These are phyloP conservation scores for Macrotrachela quadricornifera DNA, from an alignment of 1,140 invertebrate genomes.

Conservation along the genomic window DNA sequence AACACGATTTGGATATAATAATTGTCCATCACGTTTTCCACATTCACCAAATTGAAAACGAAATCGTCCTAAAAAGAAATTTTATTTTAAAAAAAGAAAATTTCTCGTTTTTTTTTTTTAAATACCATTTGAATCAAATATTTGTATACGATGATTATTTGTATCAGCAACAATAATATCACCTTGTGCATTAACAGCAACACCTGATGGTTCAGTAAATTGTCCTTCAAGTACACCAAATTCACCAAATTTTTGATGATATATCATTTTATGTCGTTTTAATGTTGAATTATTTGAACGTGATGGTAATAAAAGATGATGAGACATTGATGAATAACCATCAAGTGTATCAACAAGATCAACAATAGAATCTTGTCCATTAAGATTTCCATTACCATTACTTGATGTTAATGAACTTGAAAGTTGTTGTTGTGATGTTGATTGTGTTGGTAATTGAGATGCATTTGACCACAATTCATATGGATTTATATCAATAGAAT, in stretches of 20 bases:
- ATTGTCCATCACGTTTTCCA: conserved; percentile 67
- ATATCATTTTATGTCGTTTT: conserved; percentile 98
- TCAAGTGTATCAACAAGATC: too few species aligned
- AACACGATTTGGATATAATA: conserved; percentile 90
- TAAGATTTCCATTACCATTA: too few species aligned
- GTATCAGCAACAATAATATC: conserved; percentile 99
- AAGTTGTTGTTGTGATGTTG: too few species aligned
- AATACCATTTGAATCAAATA: conserved; percentile 71
- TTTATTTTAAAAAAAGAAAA: too few species aligned
- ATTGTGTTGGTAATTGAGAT: too few species aligned
- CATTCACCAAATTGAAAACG: conserved; percentile 95
- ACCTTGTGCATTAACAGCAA: conserved; percentile 93
- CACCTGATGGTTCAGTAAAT: conserved; percentile 94
- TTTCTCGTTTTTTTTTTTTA: conserved; percentile 44
- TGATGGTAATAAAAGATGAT: neutral
- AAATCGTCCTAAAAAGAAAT: too few species aligned
- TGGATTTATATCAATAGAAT: too few species aligned
- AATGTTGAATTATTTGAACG: conserved; percentile 47
- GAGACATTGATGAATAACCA: neutral
- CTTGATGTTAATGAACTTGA: too few species aligned
- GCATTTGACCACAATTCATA: too few species aligned
- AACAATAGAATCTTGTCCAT: too few species aligned
- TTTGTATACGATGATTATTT: conserved; percentile 88
- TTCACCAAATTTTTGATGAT: conserved; percentile 98
- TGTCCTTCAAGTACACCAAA: conserved; percentile 76